Base-by-base conservation (phyloP, 2,888 invertebrate genomes). In the Ornithoptera priamus region DNA sequence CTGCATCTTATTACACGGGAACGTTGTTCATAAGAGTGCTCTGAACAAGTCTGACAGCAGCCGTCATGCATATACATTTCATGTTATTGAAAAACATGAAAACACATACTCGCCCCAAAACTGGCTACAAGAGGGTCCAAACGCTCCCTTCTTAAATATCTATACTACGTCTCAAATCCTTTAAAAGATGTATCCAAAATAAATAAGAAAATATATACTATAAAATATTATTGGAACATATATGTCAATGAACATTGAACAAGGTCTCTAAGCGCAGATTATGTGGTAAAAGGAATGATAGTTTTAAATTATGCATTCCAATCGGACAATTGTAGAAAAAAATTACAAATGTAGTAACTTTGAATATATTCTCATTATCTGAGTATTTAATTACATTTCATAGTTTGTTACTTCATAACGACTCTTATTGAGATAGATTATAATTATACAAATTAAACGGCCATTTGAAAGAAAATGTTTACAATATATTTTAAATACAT, bases 51-150 rank as follows among this genome's bases (percentile, higher is more conserved):
- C 98, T 0, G 84, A 93, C 2, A 94, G 94, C 73, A 96, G 97
- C n/a, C 94, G 99, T 50, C 97, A 98, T 79, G 98, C 97, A 1
- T 99, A 99, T 89, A 98, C 99, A 8, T 99, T 99, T 89, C 99
- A 99, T 85, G 94, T 98, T 0, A 94, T 97, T 69, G 99, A 99
- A 85, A 95, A 94, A 73, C 90, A 95, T 22, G 90, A 95, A 70
- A 95, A 96, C 46, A 90, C 93, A 68, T 99, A 96, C 88, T 95
- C 97, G 0, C 85, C 94, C 59, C 87, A 96, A 10, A 99, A 99
- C 84, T 99, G 99, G 99, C 89, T 97, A 1, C 97, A 97, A 83
- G 95, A 95, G 68, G 94, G 96, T 0, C 85, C 93, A 61, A 93
- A 90, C 12, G 94, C 94, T 72, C 95, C 96, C 0, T 97, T 97